Base-by-base conservation (phyloP, 2,888 invertebrate species). In the Clanis bilineata region DNA sequence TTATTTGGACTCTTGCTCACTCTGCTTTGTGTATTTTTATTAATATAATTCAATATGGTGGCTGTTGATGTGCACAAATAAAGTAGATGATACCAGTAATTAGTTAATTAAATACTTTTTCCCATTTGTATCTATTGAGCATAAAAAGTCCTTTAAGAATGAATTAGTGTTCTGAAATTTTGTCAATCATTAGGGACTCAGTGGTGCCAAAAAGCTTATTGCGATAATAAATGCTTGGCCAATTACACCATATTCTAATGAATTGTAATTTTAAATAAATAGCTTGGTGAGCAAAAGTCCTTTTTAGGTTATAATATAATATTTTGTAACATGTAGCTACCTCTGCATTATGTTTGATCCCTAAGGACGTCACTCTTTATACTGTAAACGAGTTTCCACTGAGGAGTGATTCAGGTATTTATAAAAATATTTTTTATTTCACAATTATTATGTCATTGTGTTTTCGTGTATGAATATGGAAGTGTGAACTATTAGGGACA, bases 391-490 rank as follows among this genome's bases (percentile, higher is more conserved):
- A 82, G 88, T 85, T 80, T 79, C 87, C 82, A 84, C 83, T 86
- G 82, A 85, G 89, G 90, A 89, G 83, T 83, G 78, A 83, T 82
- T 88, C 90, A 92, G 91, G 91, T 92, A 92, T 92, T 92, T 91
- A 91, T 91, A 79, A 78, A 81, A 73, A 76, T 77, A 75, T 79
- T 83, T 79, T 85, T 84, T 85, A 76, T 74, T 76, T 72, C 70
- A 72, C 65, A 65, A 68, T 80, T 70, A 81, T 76, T 76, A 82
- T 82, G 78, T 81, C 76, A 80, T 72, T 82, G 77, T 83, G 73
- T 76, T 74, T 76, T 76, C 77, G 76, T 80, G 77, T 82, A 79
- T 77, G 76, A 77, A 69, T 66, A 78, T 77, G 70, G 74, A 77
- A 77, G 82, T 88, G 83, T 85, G 84, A 80, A 82, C 73, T 74